Percentiles rank a stretch among this genome's conserved stretches.
Conservation (phyloP, 2,888 invertebrate genomes). For the Aphodius granarius region DNA sequence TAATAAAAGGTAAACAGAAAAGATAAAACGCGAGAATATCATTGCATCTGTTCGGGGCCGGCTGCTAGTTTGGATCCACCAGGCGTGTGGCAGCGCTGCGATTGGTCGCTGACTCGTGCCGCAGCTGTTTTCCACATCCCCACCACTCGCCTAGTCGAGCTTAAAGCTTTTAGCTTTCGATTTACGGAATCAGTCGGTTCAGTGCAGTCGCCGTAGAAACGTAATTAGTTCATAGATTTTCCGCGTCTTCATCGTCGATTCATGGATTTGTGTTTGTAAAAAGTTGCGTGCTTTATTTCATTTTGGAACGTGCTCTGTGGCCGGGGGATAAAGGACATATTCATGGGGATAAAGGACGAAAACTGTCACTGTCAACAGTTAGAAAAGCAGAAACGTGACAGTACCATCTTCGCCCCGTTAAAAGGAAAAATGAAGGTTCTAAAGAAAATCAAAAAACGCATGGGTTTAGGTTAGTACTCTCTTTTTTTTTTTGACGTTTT, state of each 20-base stretch:
- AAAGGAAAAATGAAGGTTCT: constrained; percentile 83
- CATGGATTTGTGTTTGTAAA: not conserved
- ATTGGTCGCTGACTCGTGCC: constrained; percentile 62
- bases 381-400: constrained; percentile 32
- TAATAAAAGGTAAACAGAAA: constrained; percentile 4
- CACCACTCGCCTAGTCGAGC: constrained; percentile 37
- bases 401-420: constrained; percentile 55
- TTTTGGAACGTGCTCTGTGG: not conserved
- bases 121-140: constrained; percentile 50
- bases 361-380: constrained; percentile 45
- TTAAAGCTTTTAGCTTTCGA: constrained; percentile 40
- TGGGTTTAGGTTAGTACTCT: constrained; percentile 77
- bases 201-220: constrained; percentile 12
- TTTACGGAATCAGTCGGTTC: constrained; percentile 33
- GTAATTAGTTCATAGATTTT: constrained; percentile 23
- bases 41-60: constrained; percentile 52
- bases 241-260: not conserved
- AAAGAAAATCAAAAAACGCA: constrained; percentile 86
- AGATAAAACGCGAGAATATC: constrained; percentile 20
- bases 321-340: constrained; percentile 18
- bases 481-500: not conserved
- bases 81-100: constrained; percentile 58
- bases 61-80: constrained; percentile 59
- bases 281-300: not conserved
- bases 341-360: constrained; percentile 52